Base-by-base conservation (phyloP, 2,797 vertebrate species). In the Odontamblyopus rebecca region DNA sequence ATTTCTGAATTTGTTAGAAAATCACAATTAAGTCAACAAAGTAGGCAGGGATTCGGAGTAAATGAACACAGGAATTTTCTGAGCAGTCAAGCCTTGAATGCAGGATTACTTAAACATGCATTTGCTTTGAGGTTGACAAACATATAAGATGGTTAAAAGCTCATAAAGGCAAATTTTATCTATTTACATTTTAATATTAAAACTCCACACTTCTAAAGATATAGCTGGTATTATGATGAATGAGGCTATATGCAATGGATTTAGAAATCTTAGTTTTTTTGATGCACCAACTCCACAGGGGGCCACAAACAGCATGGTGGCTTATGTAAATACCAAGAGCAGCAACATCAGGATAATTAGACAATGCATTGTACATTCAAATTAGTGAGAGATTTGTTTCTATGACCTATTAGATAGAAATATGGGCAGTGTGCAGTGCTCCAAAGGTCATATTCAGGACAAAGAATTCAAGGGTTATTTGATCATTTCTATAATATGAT, bases 301-400 rank as follows among this genome's bases (percentile, higher is more conserved):
- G 12, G 54, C n/a, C 50, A 71, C 1, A 44, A 27, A 38, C 41
- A 50, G 27, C 5, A 67, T 35, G 19, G 53, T n/a, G n/a, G 62
- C 29, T n/a, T 71, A 32, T 74, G 44, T 35, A 29, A 32, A 60
- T 26, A 51, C 56, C 38, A 26, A 61, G 57, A 61, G 57, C 32
- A 68, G 27, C 53, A 61, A 15, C 65, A 9, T 61, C 8, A 35
- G 57, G n/a, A 62, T 68, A 61, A 80, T 62, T 32, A 29, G 63
- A 57, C 18, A 27, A 61, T 41, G 35, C 32, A 56, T 71, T 56
- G 44, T 48, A 56, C 13, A 75, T 69, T 66, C 2, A 65, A 7
- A 65, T 65, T 48, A 18, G 26, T 8, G 50, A 26, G n/a, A 56
- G 23, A 27, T 50, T 62, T 38, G 60, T 35, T 32, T 19, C 30